Percentiles rank a stretch among this genome's conserved stretches.
These are phyloP conservation scores for Asarcornis scutulata DNA, from an alignment of 2,113 vertebrate genomes.

Conservation along the genomic window DNA sequence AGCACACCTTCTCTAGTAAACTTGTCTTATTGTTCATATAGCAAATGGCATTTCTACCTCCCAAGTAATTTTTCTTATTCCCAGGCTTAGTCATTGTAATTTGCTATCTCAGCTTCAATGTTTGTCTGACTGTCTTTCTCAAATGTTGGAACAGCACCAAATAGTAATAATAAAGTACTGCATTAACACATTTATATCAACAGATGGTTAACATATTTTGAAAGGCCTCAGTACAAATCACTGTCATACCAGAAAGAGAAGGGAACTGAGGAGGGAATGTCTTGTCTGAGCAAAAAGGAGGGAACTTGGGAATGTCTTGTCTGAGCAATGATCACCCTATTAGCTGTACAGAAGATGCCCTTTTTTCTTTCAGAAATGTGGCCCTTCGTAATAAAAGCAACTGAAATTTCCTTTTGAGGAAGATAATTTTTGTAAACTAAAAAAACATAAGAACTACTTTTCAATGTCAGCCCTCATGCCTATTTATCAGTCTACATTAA, in stretches of 20 bases:
- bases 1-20: not conserved
- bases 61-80: not conserved
- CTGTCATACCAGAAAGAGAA: not conserved
- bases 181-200: not conserved
- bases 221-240: not conserved
- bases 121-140: not conserved
- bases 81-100: fast-evolving
- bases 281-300: not conserved
- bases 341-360: not conserved
- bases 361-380: not conserved
- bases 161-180: not conserved
- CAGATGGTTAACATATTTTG: not conserved
- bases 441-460: not conserved
- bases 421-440: not conserved
- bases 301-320: not conserved
- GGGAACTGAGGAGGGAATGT: not conserved
- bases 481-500: not conserved
- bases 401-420: not conserved
- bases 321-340: fast-evolving
- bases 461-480: not conserved
- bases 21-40: fast-evolving
- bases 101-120: not conserved
- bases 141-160: not conserved
- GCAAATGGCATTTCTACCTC: not conserved
- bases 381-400: not conserved